Base-by-base conservation (phyloP, 2,888 invertebrate genomes). In the Falcaria lacertinaria region DNA sequence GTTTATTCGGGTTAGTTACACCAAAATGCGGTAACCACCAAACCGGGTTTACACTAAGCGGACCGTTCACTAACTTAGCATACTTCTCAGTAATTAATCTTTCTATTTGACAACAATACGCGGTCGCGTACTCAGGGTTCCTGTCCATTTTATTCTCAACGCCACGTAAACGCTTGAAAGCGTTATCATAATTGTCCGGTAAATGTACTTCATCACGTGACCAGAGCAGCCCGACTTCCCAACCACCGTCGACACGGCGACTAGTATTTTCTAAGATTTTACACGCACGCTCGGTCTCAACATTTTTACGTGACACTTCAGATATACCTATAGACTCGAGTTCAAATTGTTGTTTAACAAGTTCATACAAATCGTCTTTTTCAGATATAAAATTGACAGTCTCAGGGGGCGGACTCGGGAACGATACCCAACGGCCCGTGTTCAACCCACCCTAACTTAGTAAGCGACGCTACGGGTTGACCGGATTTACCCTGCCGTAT, bases 11-110 rank as follows among this genome's bases (percentile, higher is more conserved):
- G 28, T 28, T 28, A 8, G 28, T 28, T 11, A 28, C 64, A 4
- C 49, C 50, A 42, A 69, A 65, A 39, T 68, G 60, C 2, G 64
- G 66, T 14, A 65, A 33, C 38, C 63, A 68, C 66, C 64, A 67
- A 2, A 39, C n/a, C 7, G 37, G 43, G 13, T n/a, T 16, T 2
- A 8, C 35, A 7, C n/a, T n/a, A 2, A 25, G 6, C 6, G 17
- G n/a, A 4, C 11, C 8, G n/a, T 38, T 15, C 11, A 38, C 14
- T 11, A 22, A 13, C 4, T 15, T 17, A 13, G 42, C 42, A 34
- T 43, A 43, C 8, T 38, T 38, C n/a, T 38, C 34, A 8, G 13
- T 8, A 3, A 43, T 3, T 11, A 28, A 11, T 11, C 11, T 28
- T 7, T 28, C 11, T 7, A 28, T 11, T 11, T 28, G 11, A 11